These are phyloP conservation scores for Hystrix cristata DNA, from an alignment of 2,113 vertebrate genomes.

Conservation along the genomic window DNA sequence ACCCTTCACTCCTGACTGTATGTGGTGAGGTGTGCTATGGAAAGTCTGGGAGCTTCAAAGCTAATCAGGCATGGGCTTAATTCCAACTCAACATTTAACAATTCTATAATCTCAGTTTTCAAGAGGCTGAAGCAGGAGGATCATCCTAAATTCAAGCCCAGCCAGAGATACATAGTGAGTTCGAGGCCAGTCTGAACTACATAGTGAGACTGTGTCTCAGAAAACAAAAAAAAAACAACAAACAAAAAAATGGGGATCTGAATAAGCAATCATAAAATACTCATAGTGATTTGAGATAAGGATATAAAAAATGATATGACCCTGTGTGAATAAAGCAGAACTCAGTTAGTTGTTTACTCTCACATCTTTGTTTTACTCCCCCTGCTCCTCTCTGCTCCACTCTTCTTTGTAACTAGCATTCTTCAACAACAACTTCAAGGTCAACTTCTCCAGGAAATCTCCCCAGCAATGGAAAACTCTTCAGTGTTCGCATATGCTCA, in stretches of 20 bases:
- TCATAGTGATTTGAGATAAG: neutral
- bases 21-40: neutral
- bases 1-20: neutral
- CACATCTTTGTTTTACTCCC: neutral
- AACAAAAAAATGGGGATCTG: neutral
- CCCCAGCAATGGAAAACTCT: neutral
- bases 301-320: neutral
- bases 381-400: neutral
- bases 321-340: neutral
- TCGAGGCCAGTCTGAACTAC: neutral
- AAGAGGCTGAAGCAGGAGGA: neutral
- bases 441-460: neutral
- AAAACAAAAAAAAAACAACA: neutral
- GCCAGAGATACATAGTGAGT: neutral
- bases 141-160: neutral
- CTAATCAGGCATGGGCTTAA: neutral
- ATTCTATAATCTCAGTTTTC: neutral
- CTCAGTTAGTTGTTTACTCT: neutral
- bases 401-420: neutral
- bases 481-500: neutral
- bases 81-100: conserved; percentile 4
- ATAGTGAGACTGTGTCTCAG: neutral
- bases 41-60: neutral
- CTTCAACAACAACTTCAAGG: neutral
- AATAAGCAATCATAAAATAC: neutral